These are phyloP conservation scores for Palloptera scutellata DNA, from an alignment of 2,888 invertebrate species.

Conservation along the genomic window DNA sequence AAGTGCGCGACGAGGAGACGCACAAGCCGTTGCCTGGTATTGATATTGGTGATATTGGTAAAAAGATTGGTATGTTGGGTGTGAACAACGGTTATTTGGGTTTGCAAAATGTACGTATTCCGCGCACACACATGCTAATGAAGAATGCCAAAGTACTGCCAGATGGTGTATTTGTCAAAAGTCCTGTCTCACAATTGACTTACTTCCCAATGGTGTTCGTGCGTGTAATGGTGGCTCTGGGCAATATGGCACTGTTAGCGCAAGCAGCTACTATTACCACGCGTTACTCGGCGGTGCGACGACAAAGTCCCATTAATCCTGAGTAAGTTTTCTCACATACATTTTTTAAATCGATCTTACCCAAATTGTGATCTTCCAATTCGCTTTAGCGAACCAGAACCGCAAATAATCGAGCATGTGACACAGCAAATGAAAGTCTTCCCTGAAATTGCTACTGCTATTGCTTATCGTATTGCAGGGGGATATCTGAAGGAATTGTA, in stretches of 20 bases:
- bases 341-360: not conserved
- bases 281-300: constrained; percentile 85
- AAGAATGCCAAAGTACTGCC: constrained; percentile 89
- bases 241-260: constrained; percentile 75
- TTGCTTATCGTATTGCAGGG: constrained; percentile 78
- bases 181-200: constrained; percentile 80
- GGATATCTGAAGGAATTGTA: constrained; percentile 75
- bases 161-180: constrained; percentile 84
- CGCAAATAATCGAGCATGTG: constrained; percentile 88
- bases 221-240: constrained; percentile 79
- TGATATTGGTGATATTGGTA: constrained; percentile 90
- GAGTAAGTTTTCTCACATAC: constrained; percentile 66
- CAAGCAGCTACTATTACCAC: constrained; percentile 86
- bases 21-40: constrained; percentile 86
- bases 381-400: constrained; percentile 76
- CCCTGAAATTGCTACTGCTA: constrained; percentile 78
- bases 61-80: constrained; percentile 87
- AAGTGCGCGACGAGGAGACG: constrained; percentile 84
- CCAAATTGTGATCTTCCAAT: not conserved
- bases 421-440: constrained; percentile 93
- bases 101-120: constrained; percentile 84
- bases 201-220: constrained; percentile 90
- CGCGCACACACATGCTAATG: constrained; percentile 90
- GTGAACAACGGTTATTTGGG: constrained; percentile 92
- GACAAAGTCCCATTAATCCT: constrained; percentile 83